These are phyloP conservation scores for Scaptomyza tumidula DNA, from an alignment of 2,888 invertebrate genomes.

Conservation along the genomic window DNA sequence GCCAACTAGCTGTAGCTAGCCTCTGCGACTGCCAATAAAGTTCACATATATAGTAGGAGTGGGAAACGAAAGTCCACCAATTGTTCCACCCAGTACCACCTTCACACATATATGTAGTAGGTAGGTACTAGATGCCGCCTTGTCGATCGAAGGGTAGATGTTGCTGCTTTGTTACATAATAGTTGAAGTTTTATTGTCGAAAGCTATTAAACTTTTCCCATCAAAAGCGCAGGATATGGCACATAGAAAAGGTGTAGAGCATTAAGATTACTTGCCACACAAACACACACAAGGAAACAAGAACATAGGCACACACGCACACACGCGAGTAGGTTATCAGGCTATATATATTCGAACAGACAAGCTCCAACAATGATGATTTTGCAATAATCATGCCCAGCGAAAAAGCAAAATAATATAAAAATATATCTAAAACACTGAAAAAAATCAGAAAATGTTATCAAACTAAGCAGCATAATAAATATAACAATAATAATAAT, in stretches of 20 bases:
- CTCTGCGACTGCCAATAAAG: conserved; percentile 64
- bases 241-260: conserved; percentile 70
- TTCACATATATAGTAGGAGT: conserved; percentile 13
- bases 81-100: conserved; percentile 18
- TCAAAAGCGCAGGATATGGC: conserved; percentile 72
- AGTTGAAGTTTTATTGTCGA: conserved; percentile 81
- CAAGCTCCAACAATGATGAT: conserved; percentile 33
- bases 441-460: not conserved
- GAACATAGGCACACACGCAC: conserved; percentile 17
- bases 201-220: conserved; percentile 82
- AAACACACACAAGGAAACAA: not conserved
- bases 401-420: conserved; percentile 39
- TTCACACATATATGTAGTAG: not conserved
- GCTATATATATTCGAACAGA: conserved; percentile 48
- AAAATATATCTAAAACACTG: conserved; percentile 24
- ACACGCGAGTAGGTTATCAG: conserved; percentile 44
- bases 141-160: conserved; percentile 70
- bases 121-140: conserved; percentile 8
- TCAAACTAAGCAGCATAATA: too few relatives aligned
- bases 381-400: conserved; percentile 49
- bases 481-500: too few relatives aligned
- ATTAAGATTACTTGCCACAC: conserved; percentile 65
- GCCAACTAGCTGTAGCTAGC: conserved; percentile 36
- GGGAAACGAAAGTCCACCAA: not conserved
- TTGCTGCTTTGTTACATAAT: conserved; percentile 76